Evolutionary conservation across 2,888 invertebrate genomes (phyloP).

Genomic region (Caenorhabditis japonica): DNA sequence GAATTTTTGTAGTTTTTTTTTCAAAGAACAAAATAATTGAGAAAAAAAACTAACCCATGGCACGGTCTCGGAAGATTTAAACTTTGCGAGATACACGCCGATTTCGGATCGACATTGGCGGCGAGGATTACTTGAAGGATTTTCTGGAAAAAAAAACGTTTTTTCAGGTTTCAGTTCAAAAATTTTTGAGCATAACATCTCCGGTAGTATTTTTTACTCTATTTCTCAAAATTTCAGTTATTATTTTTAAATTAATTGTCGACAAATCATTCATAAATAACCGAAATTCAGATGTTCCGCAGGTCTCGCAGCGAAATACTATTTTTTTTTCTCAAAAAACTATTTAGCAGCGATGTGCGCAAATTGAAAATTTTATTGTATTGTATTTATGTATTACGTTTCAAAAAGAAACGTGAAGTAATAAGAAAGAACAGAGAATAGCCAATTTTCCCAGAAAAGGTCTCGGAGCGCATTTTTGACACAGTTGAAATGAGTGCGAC

Average conservation of each 20-base stretch:
- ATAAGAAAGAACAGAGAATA: too few relatives aligned
- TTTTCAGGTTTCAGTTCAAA: not conserved
- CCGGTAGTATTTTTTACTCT: not conserved
- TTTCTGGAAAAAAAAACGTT: conserved; percentile 16
- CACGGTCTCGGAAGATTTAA: conserved; percentile 9
- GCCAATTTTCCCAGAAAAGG: too few relatives aligned
- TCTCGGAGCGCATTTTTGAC: too few relatives aligned
- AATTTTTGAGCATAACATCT: not conserved
- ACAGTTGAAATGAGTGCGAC: too few relatives aligned
- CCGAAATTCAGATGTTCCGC: too few relatives aligned
- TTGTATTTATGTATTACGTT: too few relatives aligned
- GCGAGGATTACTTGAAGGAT: conserved; percentile 37
- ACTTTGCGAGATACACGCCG: conserved; percentile 21
- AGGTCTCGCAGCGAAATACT: too few relatives aligned
- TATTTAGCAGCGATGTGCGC: too few relatives aligned
- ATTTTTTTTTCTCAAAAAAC: too few relatives aligned
- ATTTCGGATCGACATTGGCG: conserved; percentile 20
- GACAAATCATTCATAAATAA: too few relatives aligned
- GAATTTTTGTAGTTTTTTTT: conserved; percentile 1
- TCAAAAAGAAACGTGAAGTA: too few relatives aligned
- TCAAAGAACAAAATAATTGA: not conserved
- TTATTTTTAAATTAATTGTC: not conserved
- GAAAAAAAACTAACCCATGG: conserved; percentile 24
- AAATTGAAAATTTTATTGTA: too few relatives aligned
- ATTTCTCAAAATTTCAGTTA: not conserved